Conservation (phyloP, 2,797 vertebrate species). For the Spea hammondii region DNA sequence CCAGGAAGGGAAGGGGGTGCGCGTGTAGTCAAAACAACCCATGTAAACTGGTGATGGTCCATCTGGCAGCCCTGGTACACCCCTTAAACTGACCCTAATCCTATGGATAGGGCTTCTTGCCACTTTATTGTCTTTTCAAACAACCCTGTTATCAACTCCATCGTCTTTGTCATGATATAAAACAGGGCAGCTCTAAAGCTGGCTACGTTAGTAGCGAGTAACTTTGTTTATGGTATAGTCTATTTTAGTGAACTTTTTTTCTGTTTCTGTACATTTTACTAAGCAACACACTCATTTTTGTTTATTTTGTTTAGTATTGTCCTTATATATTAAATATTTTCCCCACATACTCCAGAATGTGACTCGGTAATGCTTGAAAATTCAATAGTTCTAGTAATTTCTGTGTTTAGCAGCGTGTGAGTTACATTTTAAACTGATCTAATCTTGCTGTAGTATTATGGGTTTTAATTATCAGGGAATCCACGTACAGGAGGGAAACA, state of each 20-base stretch:
- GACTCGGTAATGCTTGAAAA: too few relatives aligned
- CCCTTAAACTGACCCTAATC: slow-evolving; percentile 1
- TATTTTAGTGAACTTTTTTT: too few relatives aligned
- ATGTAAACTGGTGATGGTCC: slow-evolving; percentile 7
- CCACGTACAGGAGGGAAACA: neutral
- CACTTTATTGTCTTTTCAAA: neutral
- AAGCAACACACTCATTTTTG: too few relatives aligned
- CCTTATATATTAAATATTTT: too few relatives aligned
- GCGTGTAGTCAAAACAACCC: neutral
- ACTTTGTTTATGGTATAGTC: too few relatives aligned
- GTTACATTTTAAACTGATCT: neutral
- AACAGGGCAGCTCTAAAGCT: too few relatives aligned
- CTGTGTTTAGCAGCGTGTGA: neutral
- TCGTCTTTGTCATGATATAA: too few relatives aligned
- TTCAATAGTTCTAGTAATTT: neutral
- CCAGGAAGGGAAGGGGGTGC: slow-evolving; percentile 7
- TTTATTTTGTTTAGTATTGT: too few relatives aligned
- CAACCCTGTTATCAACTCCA: neutral
- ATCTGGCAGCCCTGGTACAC: slow-evolving; percentile 17
- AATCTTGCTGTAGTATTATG: neutral
- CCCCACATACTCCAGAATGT: too few relatives aligned
- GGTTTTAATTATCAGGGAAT: neutral
- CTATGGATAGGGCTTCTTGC: neutral
- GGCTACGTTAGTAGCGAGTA: too few relatives aligned
- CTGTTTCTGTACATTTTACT: too few relatives aligned